Percentiles rank a stretch among this genome's conserved stretches.
phyloP scores from a whole-genome alignment of 2,888 invertebrate genomes.

The Steinernema carpocapsae region DNA sequence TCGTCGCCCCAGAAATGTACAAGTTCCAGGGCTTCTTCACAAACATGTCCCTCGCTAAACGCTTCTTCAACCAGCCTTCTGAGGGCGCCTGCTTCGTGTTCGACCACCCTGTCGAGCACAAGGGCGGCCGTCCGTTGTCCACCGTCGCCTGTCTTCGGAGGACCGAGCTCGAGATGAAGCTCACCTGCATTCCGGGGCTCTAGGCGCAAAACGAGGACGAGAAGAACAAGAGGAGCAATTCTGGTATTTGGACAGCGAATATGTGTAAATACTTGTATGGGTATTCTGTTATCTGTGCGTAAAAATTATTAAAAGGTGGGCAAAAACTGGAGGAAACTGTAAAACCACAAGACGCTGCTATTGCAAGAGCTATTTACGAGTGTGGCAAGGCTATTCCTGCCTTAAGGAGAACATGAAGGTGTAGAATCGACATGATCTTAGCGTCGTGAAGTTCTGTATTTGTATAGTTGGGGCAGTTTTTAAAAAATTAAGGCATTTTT shows the following conservation, averaged over 20 bases:
- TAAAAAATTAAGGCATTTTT: too few relatives aligned
- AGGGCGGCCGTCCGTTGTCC: conserved; percentile 12
- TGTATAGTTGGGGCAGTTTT: too few relatives aligned
- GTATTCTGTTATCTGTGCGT: conserved; percentile 10
- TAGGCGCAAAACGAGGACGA: background rate
- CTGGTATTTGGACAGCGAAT: too few relatives aligned
- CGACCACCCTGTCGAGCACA: background rate
- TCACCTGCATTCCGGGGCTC: conserved; percentile 7
- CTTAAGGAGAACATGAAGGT: too few relatives aligned
- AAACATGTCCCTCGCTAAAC: conserved; percentile 13
- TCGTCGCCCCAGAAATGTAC: background rate
- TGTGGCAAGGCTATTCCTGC: too few relatives aligned
- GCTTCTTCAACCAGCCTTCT: conserved; percentile 19
- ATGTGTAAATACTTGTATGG: conserved; percentile 26
- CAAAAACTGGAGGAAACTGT: too few relatives aligned
- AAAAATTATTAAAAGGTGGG: too few relatives aligned
- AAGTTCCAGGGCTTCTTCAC: conserved; percentile 11
- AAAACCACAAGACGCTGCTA: too few relatives aligned
- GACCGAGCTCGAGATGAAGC: conserved; percentile 25
- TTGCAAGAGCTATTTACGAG: too few relatives aligned
- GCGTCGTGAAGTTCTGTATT: too few relatives aligned
- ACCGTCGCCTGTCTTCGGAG: background rate
- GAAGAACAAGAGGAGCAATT: too few relatives aligned
- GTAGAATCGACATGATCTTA: too few relatives aligned
- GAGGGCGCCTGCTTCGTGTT: conserved; percentile 16